Evolutionary conservation across 2,888 invertebrate species (phyloP), one percentile per base, ranked within the genome.

Genomic region (Nemotelus pantherinus): DNA sequence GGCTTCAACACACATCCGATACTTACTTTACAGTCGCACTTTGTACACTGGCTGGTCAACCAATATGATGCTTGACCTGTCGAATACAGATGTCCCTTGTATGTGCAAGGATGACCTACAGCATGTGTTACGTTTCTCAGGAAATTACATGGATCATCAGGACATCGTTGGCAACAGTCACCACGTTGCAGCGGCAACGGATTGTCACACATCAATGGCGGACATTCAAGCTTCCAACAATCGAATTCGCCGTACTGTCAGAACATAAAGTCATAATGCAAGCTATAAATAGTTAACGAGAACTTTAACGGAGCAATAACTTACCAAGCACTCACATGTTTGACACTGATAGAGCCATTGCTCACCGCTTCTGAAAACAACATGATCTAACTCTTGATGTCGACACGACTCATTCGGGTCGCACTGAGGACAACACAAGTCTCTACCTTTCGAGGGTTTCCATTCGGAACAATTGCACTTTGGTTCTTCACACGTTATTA

Each of bases 321-420:
- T 89, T 85, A 94, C 94, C 87, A 95, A 89, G 88, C 96, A 96
- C 89, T 96, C 95, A 89, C 96, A 96, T 80, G 94, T 94, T 89
- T 95, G 94, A 88, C 96, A 96, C 88, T 95, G 94, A 88, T 95
- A 95, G 82, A 94, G 92, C 96, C 96, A 96, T 83, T 92, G 91
- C 86, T 96, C 94, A 76, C 95, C 95, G 85, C 93, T 94, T 85
- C 91, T 91, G 86, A 94, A 92, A 83, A 91, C 89, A 80, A 94
- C 92, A 86, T 93, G 91, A 82, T 91, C 90, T 83, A 94, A 90
- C 86, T 94, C 94, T 86, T 94, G 94, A 87, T 95, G 95, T 80
- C 90, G 90, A 87, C 95, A 95, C 82, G 91, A 91, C 83, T 91
- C 90, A 81, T 90, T 89, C 72, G 91, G 89, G 86, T 94, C 92